These are phyloP conservation scores for Chondrosia reniformis DNA, from an alignment of 37 sponge, comb jelly and placozoan genomes.

Conservation along the genomic window DNA sequence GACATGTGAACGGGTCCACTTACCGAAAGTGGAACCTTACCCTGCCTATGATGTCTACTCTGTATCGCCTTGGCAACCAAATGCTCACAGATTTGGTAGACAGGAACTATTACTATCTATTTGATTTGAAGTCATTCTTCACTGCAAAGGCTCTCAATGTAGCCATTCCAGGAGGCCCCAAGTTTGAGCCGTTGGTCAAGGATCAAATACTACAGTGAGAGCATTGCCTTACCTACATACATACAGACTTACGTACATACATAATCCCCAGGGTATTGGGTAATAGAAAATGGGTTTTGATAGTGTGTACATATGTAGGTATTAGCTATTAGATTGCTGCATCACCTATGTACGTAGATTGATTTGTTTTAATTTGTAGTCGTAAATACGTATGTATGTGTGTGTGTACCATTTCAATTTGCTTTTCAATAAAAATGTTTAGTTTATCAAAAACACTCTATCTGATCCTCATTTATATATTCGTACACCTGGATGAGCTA, in stretches of 20 bases:
- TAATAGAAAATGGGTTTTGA: not conserved
- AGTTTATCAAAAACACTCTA: too few species aligned
- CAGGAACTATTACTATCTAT: constrained; percentile 96
- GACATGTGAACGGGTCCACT: constrained; percentile 85
- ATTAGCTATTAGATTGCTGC: not conserved
- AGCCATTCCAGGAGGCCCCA: constrained; percentile 99
- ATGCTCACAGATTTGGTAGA: constrained; percentile 96
- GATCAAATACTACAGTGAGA: constrained; percentile 40
- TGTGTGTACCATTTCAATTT: too few species aligned
- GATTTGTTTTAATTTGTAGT: not conserved
- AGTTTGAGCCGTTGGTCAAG: constrained; percentile 97
- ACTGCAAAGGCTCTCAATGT: constrained; percentile 98
- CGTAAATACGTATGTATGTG: not conserved
- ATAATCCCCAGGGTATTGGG: not conserved
- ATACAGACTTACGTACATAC: not conserved
- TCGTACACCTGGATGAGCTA: too few species aligned
- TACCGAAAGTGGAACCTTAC: constrained; percentile 91
- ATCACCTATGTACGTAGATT: not conserved
- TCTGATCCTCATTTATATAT: too few species aligned
- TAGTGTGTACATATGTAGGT: not conserved
- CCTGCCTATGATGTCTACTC: constrained; percentile 88
- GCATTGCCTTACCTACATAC: not conserved
- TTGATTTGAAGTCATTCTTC: constrained; percentile 98
- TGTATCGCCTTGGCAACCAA: constrained; percentile 99
- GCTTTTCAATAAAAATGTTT: too few species aligned